Evolutionary conservation across 2,797 vertebrate genomes (phyloP).

Genomic region (Scarus forsteni): DNA sequence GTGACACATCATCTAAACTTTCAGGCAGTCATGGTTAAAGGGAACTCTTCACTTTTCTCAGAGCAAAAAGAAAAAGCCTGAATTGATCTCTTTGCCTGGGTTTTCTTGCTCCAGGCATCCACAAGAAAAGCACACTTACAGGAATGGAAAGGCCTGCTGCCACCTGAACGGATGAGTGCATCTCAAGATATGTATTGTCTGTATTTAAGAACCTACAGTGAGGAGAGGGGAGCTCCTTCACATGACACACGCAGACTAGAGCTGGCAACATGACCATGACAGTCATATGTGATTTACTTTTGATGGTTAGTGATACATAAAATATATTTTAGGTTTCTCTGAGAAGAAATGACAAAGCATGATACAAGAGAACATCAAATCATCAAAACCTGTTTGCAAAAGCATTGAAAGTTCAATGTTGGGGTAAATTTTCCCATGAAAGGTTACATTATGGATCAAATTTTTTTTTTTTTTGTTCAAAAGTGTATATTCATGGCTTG

Average conservation of each 20-base stretch:
- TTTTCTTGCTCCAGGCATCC: constrained; percentile 36
- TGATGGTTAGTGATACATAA: too few relatives aligned
- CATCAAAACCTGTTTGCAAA: too few relatives aligned
- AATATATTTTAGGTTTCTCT: too few relatives aligned
- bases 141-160: constrained; percentile 40
- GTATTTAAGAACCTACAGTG: constrained; percentile 19
- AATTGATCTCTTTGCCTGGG: constrained; percentile 40
- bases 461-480: too few relatives aligned
- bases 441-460: too few relatives aligned
- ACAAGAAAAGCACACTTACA: constrained; percentile 25
- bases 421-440: too few relatives aligned
- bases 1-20: constrained; percentile 9
- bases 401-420: too few relatives aligned
- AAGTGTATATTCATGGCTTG: too few relatives aligned
- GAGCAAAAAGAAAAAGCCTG: not conserved
- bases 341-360: too few relatives aligned
- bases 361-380: too few relatives aligned
- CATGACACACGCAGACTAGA: constrained; percentile 6
- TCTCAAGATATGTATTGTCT: constrained; percentile 38
- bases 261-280: too few relatives aligned
- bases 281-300: too few relatives aligned
- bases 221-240: constrained; percentile 33
- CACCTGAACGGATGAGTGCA: constrained; percentile 47
- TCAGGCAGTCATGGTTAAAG: constrained; percentile 8
- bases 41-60: not conserved